Conservation (phyloP, 2,113 vertebrate species). For the Ophiodon elongatus region DNA sequence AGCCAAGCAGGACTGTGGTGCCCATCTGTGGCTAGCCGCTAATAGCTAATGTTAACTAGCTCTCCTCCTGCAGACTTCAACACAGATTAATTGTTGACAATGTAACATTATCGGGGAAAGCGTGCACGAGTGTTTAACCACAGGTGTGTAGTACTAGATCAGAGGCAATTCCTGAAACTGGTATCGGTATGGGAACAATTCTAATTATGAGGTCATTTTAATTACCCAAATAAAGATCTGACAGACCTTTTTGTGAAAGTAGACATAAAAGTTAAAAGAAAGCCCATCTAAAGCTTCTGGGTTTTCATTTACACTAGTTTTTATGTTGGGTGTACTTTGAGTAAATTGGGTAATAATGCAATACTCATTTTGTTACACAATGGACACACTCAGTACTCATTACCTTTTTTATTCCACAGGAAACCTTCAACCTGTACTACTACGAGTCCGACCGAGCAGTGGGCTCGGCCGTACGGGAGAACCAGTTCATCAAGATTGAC, state of each 20-base stretch:
- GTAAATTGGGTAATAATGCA: background rate
- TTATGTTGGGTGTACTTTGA: background rate
- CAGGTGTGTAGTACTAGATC: background rate
- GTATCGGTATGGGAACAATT: background rate
- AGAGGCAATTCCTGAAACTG: background rate
- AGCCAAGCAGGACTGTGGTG: background rate
- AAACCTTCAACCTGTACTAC: conserved; percentile 98
- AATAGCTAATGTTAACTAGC: background rate
- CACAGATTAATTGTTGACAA: background rate
- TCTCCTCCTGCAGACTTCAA: background rate
- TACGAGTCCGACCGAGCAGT: conserved; percentile 92
- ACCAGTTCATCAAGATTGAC: conserved; percentile 95
- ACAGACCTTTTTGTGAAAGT: background rate
- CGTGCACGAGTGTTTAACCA: no score
- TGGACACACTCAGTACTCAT: background rate
- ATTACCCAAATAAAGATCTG: background rate
- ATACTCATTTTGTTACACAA: background rate
- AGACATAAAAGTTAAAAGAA: no score
- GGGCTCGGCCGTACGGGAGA: conserved; percentile 90
- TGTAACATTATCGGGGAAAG: no score
- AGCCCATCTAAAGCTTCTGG: background rate
- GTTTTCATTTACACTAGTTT: background rate
- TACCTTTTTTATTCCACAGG: conserved; percentile 62
- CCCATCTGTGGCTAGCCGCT: background rate
- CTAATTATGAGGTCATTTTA: conserved; percentile 3